phyloP scores from a whole-genome alignment of 2,888 invertebrate species.

The Troglohyphantes excavatus region DNA sequence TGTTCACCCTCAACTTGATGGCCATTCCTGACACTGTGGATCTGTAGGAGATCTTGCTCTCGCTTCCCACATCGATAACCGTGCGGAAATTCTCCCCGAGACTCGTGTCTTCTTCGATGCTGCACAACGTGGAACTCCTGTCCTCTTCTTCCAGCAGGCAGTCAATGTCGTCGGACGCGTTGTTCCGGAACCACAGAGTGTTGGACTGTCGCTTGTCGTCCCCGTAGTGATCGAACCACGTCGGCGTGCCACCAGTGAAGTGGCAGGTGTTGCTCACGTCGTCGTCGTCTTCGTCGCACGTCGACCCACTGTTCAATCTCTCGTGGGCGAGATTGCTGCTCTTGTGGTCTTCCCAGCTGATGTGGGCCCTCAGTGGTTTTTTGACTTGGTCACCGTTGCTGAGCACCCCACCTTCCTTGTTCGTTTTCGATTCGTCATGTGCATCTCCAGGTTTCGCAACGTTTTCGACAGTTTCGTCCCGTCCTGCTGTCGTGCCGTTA shows the following conservation, averaged over 20 bases:
- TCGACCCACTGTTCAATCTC: neutral
- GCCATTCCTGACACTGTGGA: constrained; percentile 50
- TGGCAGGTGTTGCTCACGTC: constrained; percentile 9
- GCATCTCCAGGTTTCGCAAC: neutral
- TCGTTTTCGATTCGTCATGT: neutral
- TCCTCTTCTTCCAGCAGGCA: neutral
- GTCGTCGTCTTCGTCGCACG: neutral
- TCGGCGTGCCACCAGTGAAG: constrained; percentile 62
- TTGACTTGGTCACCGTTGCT: neutral
- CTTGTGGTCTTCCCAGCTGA: constrained; percentile 19
- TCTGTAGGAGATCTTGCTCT: neutral
- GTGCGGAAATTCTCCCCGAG: constrained; percentile 42
- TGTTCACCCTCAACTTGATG: constrained; percentile 72
- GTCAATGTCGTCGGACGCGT: neutral
- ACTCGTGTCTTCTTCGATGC: constrained; percentile 28
- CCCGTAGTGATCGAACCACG: constrained; percentile 73
- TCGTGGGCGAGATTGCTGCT: neutral
- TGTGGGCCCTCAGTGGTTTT: neutral
- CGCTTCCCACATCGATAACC: constrained; percentile 57
- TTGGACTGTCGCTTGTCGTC: constrained; percentile 62
- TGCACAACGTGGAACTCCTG: neutral
- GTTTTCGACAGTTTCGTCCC: neutral
- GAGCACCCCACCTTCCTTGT: neutral
- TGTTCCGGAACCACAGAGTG: constrained; percentile 49
- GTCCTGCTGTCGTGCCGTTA: too few relatives aligned